phyloP scores from a whole-genome alignment of 2,888 invertebrate species.

The Watsonalla binaria region DNA sequence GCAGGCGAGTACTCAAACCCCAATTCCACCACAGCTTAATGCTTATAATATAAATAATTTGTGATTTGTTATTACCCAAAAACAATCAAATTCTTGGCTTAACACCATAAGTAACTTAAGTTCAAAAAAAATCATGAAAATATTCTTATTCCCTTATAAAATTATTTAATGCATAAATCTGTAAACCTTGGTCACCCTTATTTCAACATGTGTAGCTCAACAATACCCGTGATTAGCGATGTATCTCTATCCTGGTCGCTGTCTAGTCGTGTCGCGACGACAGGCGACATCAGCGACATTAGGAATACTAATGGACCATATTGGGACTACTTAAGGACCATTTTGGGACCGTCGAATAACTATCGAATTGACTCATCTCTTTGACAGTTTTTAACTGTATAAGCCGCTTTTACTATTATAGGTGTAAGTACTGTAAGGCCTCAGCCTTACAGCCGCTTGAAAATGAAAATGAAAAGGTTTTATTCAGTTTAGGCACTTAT shows the following conservation, averaged over 20 bases:
- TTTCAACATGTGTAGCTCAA: conserved; percentile 51
- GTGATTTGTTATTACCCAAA: no score
- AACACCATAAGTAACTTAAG: no score
- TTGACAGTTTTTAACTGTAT: background rate
- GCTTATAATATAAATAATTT: no score
- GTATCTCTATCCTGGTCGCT: conserved; percentile 34
- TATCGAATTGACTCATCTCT: background rate
- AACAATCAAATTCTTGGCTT: no score
- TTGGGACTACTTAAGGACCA: no score
- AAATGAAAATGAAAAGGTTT: no score
- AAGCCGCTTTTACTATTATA: background rate
- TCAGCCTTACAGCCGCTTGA: no score
- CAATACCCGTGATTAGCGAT: conserved; percentile 68
- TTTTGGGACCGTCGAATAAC: background rate
- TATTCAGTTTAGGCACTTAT: no score
- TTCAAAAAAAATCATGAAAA: no score
- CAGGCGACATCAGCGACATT: background rate
- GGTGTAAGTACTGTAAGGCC: background rate
- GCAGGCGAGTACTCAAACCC: no score
- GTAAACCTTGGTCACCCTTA: conserved; percentile 29
- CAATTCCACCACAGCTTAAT: no score
- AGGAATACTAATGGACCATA: background rate
- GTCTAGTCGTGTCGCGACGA: conserved; percentile 19
- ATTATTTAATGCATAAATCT: background rate
- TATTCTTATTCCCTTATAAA: no score